Conservation (phyloP, 2,113 vertebrate species). For the Corythornis vintsioides region DNA sequence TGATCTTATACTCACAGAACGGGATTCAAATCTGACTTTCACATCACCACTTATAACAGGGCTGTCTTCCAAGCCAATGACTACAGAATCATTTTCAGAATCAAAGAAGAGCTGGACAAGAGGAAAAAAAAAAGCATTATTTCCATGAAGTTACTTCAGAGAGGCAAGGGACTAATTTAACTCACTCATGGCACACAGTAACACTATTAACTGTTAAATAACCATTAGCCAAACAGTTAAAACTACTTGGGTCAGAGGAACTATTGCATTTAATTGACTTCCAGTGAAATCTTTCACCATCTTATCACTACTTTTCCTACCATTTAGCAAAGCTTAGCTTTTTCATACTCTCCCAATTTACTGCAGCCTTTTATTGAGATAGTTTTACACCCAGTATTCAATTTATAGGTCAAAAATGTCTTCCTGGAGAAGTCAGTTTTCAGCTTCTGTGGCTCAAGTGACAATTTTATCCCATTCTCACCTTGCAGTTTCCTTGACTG, state of each 20-base stretch:
- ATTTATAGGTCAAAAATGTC: too few relatives aligned
- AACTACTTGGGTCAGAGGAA: not conserved
- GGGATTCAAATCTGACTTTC: slow-evolving; percentile 90
- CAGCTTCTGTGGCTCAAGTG: not conserved
- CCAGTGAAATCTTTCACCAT: not conserved
- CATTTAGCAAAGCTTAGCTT: not conserved
- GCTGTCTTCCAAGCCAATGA: slow-evolving; percentile 83
- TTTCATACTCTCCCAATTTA: not conserved
- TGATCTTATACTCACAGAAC: slow-evolving; percentile 79
- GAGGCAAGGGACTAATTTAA: not conserved
- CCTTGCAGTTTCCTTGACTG: slow-evolving; percentile 84
- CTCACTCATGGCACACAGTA: not conserved
- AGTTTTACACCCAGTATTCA: not conserved
- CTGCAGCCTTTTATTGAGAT: not conserved
- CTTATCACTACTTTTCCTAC: not conserved
- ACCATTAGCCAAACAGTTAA: not conserved
- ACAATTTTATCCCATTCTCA: slow-evolving; percentile 29
- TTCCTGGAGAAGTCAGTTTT: not conserved
- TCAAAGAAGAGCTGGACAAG: slow-evolving; percentile 85
- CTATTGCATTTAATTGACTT: not conserved
- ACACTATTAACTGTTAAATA: not conserved
- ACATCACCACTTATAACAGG: slow-evolving; percentile 88
- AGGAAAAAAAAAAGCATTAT: not conserved
- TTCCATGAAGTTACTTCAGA: not conserved
- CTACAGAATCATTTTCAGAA: slow-evolving; percentile 78